Base-by-base conservation (phyloP, 2,888 invertebrate genomes). In the Clitarchus hookeri region DNA sequence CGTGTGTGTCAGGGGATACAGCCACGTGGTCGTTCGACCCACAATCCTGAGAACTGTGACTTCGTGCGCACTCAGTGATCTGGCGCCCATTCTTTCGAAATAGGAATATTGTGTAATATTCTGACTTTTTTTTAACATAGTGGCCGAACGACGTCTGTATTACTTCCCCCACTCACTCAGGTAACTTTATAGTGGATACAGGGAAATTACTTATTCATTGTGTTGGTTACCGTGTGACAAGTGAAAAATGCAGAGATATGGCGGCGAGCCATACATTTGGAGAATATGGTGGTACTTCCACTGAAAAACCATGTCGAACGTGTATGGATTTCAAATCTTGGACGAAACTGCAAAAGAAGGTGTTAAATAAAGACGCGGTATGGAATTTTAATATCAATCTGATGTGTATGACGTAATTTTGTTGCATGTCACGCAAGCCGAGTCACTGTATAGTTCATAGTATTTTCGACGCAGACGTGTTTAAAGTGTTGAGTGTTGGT, bases 301-400 rank as follows among this genome's bases (percentile, higher is more conserved):
- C 27, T 0, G 82, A 82, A 82, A 87, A 91, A 88, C 94, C 95
- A 44, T 96, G 96, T 89, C 93, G 95, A 89, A 94, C 95, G 0
- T 96, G 96, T 90, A 94, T 94, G 16, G 96, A 96, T 90, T 96
- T 96, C 89, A 95, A 94, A 90, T 93, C 94, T 11, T 96, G 96
- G 96, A 93, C 95, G 0, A 95, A 94, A 89, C 92, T 92, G 88
- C 95, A 95, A 89, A 93, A 92, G 86, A 91, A 92, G 88, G 90
- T 92, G 26, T 91, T 90, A 85, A 90, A 91, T n/a, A 89, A 90
- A 6, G 90, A 91, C 87, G 90, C 90, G 89, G 91, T 90, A 89
- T 79, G 53, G 27, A 36, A 12, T 9, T 44, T 82, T 26, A 23
- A 6, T 19, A 65, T 53, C 13, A 53, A 0, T n/a, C n/a, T n/a